Evolutionary conservation across 2,797 vertebrate species (phyloP).

Genomic region (Spea hammondii): DNA sequence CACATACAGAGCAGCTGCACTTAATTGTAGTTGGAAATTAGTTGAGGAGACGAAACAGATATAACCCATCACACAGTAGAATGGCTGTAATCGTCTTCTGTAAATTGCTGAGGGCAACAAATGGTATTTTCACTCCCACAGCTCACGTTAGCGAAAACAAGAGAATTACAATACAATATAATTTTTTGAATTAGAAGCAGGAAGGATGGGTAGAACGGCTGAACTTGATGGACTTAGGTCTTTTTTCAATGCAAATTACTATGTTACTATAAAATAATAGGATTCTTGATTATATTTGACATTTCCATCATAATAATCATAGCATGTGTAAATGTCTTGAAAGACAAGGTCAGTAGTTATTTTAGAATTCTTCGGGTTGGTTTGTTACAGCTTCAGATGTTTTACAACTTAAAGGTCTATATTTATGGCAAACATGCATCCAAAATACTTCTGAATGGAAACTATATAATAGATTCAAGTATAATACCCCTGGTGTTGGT

Average conservation of each 20-base stretch:
- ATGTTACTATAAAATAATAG: neutral
- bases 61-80: constrained; percentile 18
- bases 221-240: too few species aligned
- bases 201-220: too few species aligned
- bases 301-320: constrained; percentile 2
- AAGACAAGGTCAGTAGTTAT: constrained; percentile 1
- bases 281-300: constrained; percentile 5
- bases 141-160: neutral
- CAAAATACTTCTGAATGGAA: too few species aligned
- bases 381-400: too few species aligned
- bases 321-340: constrained; percentile 2
- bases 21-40: constrained; percentile 18
- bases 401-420: too few species aligned
- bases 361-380: too few species aligned
- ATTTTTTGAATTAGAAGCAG: too few species aligned
- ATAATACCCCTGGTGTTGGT: too few species aligned
- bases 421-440: too few species aligned
- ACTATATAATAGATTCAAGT: too few species aligned
- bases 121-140: constrained; percentile 7
- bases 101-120: constrained; percentile 10
- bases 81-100: constrained; percentile 8
- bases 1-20: constrained; percentile 11
- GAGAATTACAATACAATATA: too few species aligned
- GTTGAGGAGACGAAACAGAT: neutral
- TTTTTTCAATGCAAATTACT: too few species aligned